phyloP scores from a whole-genome alignment of 2,113 vertebrate species.

The Hypanus sabinus region DNA sequence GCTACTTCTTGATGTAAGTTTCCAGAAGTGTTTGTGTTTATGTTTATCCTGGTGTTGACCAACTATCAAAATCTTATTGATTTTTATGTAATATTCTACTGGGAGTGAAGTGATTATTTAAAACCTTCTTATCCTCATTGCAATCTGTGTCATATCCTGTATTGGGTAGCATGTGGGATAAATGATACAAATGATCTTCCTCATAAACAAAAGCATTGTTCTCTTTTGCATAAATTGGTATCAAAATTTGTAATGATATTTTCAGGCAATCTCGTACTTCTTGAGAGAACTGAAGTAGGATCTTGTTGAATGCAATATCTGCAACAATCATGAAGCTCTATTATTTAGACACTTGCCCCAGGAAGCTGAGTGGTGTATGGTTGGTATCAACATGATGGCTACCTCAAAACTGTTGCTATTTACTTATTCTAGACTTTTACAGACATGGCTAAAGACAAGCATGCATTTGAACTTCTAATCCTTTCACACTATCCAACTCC shows the following conservation, averaged over 20 bases:
- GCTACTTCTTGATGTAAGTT: neutral
- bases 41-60: neutral
- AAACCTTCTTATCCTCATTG: neutral
- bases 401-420: neutral
- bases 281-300: neutral
- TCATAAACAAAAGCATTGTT: neutral
- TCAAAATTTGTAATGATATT: neutral
- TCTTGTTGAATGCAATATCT: neutral
- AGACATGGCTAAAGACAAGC: neutral
- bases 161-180: neutral
- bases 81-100: neutral
- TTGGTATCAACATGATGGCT: too few species aligned
- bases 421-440: neutral
- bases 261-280: neutral
- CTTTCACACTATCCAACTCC: neutral
- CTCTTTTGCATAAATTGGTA: neutral
- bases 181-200: neutral
- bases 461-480: neutral
- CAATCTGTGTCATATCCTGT: neutral
- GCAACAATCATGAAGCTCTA: neutral
- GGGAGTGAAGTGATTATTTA: neutral
- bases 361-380: neutral
- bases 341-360: neutral
- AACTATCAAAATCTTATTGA: neutral
- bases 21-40: neutral